Conservation (phyloP, 1,140 invertebrate genomes). For the Macrosteles quadrilineatus region DNA sequence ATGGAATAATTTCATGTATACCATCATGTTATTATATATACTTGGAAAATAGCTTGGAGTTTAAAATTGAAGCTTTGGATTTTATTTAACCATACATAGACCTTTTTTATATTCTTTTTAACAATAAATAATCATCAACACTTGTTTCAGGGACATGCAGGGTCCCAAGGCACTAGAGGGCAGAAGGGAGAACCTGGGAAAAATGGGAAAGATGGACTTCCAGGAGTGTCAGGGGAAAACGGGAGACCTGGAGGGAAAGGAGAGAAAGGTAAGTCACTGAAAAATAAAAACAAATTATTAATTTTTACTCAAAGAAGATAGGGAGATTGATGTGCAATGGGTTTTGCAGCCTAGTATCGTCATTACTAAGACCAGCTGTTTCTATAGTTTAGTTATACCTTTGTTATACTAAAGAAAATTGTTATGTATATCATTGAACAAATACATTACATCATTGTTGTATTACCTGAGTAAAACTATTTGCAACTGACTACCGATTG, state of each 20-base stretch:
- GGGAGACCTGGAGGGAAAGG: slow-evolving; percentile 55
- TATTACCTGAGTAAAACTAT: too few species aligned
- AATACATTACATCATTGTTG: too few species aligned
- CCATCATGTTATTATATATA: too few species aligned
- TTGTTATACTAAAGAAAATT: too few species aligned
- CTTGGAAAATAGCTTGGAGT: too few species aligned
- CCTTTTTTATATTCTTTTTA: too few species aligned
- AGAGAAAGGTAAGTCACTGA: slow-evolving; percentile 55
- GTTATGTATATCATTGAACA: too few species aligned
- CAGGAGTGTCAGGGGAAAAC: slow-evolving; percentile 60
- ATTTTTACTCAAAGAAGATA: background rate
- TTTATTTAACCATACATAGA: too few species aligned
- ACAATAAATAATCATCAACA: too few species aligned
- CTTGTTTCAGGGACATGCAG: slow-evolving; percentile 59
- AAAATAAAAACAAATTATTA: slow-evolving; percentile 42
- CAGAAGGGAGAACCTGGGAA: slow-evolving; percentile 61
- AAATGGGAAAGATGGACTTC: slow-evolving; percentile 54
- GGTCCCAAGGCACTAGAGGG: slow-evolving; percentile 53
- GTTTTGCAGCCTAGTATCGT: background rate
- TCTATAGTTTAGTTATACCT: background rate
- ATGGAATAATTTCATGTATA: too few species aligned
- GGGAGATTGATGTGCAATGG: background rate
- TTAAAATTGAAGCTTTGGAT: too few species aligned
- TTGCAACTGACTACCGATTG: too few species aligned
- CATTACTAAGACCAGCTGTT: background rate